Percentiles rank a stretch among this genome's conserved stretches.
Evolutionary conservation across 2,888 invertebrate genomes (phyloP).

Genomic region (Papilio demoleus): DNA sequence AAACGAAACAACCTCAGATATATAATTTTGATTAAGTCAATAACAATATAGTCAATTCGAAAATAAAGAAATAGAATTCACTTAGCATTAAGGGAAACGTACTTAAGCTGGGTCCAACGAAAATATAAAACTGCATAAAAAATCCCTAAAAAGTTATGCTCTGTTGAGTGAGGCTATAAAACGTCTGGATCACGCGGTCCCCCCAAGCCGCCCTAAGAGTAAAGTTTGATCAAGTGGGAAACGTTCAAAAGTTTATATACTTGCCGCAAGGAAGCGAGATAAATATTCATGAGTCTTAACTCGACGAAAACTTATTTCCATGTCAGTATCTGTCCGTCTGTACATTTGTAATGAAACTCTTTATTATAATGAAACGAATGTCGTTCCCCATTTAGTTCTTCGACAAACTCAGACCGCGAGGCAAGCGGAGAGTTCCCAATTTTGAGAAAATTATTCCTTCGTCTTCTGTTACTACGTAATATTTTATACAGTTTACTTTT

Average conservation of each 20-base stretch:
- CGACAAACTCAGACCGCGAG: slow-evolving; percentile 27
- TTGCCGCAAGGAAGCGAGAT: slow-evolving; percentile 71
- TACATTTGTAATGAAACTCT: slow-evolving; percentile 69
- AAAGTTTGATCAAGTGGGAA: slow-evolving; percentile 81
- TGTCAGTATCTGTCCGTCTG: slow-evolving; percentile 76
- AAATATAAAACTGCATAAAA: slow-evolving; percentile 25
- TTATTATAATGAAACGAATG: slow-evolving; percentile 38
- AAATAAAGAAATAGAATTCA: neutral
- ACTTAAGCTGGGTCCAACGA: slow-evolving; percentile 20
- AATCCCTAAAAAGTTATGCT: slow-evolving; percentile 23
- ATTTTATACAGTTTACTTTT: slow-evolving; percentile 8
- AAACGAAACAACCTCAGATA: no score
- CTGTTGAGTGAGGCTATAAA: slow-evolving; percentile 39
- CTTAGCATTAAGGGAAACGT: neutral
- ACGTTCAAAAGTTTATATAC: slow-evolving; percentile 75
- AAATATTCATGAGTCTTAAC: slow-evolving; percentile 82
- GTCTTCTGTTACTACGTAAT: slow-evolving; percentile 10
- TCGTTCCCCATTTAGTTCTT: slow-evolving; percentile 28
- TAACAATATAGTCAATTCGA: neutral
- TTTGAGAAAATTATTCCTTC: slow-evolving; percentile 30
- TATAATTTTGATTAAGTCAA: neutral
- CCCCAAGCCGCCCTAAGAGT: slow-evolving; percentile 63
- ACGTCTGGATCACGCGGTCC: slow-evolving; percentile 45
- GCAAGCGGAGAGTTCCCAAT: slow-evolving; percentile 13
- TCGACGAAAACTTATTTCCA: slow-evolving; percentile 76